A percentile compares a stretch with the other conserved stretches of the same genome.
Conservation (phyloP, 2,113 vertebrate species). For the Platysternon megacephalum region DNA sequence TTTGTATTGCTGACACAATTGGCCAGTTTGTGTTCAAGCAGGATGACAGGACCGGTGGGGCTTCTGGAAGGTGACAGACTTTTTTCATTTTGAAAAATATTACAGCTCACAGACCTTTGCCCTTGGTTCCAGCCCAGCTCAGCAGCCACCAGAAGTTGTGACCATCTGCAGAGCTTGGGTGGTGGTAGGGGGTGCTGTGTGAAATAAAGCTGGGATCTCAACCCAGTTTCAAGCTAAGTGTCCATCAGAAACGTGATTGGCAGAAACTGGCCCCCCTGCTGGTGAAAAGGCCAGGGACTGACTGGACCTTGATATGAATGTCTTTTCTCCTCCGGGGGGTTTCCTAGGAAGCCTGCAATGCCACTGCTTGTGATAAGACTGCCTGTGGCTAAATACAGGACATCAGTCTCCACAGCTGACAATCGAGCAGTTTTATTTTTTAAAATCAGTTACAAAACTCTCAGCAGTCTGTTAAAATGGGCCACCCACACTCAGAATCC, state of each 20-base stretch:
- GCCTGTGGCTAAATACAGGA: background rate
- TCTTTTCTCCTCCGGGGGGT: rapidly evolving
- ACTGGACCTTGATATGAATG: rapidly evolving
- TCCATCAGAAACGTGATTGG: rapidly evolving
- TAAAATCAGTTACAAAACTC: rapidly evolving
- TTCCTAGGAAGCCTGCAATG: background rate
- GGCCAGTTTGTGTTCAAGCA: background rate
- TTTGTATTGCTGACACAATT: background rate
- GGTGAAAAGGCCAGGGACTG: background rate
- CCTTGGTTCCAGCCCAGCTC: background rate
- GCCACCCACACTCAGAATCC: background rate
- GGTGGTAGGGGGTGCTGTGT: rapidly evolving
- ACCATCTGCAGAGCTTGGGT: background rate
- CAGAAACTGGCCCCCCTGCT: background rate
- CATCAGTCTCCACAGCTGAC: background rate
- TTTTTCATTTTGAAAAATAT: background rate
- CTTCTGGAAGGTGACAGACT: background rate
- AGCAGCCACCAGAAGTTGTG: background rate
- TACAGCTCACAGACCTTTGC: background rate
- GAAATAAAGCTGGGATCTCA: background rate
- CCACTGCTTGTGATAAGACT: background rate
- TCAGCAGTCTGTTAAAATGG: background rate
- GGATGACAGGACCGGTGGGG: background rate
- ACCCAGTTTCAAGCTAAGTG: background rate
- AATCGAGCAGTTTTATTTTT: background rate